Percentiles rank a stretch among this genome's conserved stretches.
Conservation (phyloP, 2,113 vertebrate genomes). For the Microtus oregoni region DNA sequence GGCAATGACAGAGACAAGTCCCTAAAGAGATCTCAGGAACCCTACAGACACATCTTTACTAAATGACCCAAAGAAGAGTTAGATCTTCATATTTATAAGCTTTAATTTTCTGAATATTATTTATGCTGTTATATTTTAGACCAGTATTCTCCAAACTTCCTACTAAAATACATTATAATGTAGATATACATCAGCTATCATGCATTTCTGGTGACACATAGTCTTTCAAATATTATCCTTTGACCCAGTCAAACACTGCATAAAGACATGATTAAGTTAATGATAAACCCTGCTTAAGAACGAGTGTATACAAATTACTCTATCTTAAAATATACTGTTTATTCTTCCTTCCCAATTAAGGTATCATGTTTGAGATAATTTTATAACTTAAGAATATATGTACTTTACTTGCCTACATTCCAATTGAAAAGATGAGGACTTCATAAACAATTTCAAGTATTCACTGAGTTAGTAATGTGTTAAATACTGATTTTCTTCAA, state of each 20-base stretch:
- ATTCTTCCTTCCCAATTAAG: slow-evolving; percentile 15
- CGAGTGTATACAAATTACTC: background rate
- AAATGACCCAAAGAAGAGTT: background rate
- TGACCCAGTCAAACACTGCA: background rate
- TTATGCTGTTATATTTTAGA: slow-evolving; percentile 5
- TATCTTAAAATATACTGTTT: slow-evolving; percentile 60
- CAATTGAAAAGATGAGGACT: slow-evolving; percentile 31
- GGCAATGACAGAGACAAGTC: slow-evolving; percentile 34
- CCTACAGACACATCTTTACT: slow-evolving; percentile 14
- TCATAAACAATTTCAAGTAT: slow-evolving; percentile 22
- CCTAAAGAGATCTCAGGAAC: slow-evolving; percentile 5
- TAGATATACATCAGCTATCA: slow-evolving; percentile 29
- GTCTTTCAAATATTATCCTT: slow-evolving; percentile 54
- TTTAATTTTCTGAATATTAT: background rate
- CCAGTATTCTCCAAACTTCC: background rate
- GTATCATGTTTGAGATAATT: background rate
- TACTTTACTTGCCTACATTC: background rate
- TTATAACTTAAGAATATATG: slow-evolving; percentile 16
- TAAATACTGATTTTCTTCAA: slow-evolving; percentile 56
- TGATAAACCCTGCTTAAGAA: slow-evolving; percentile 12
- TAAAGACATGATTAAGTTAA: slow-evolving; percentile 23
- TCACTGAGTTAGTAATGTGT: background rate
- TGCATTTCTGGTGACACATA: background rate
- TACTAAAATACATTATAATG: slow-evolving; percentile 53
- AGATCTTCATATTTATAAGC: slow-evolving; percentile 27